These are phyloP conservation scores for Gadus macrocephalus DNA, from an alignment of 2,113 vertebrate genomes.

Conservation along the genomic window DNA sequence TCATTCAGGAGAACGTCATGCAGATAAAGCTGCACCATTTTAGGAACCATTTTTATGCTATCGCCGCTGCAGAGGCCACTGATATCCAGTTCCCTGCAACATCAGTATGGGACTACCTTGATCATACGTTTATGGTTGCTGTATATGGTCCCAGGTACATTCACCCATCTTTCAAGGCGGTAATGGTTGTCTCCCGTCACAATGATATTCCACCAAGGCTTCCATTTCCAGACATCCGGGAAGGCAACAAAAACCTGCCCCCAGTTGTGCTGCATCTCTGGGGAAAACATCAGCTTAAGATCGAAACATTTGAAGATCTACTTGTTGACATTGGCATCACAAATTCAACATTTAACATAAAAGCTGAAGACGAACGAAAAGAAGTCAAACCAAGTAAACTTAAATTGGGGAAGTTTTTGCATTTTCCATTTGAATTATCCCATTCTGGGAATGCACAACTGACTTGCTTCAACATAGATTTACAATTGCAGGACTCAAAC, in stretches of 20 bases:
- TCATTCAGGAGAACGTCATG: slow-evolving; percentile 80
- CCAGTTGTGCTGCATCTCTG: slow-evolving; percentile 91
- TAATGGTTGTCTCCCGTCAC: slow-evolving; percentile 84
- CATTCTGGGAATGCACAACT: slow-evolving; percentile 69
- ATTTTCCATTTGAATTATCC: slow-evolving; percentile 73
- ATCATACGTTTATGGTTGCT: slow-evolving; percentile 81
- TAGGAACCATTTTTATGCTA: slow-evolving; percentile 81
- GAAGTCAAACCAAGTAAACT: slow-evolving; percentile 78
- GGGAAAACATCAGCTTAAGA: slow-evolving; percentile 83
- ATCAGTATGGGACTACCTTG: slow-evolving; percentile 77
- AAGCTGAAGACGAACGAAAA: slow-evolving; percentile 73
- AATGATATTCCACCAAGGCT: slow-evolving; percentile 83
- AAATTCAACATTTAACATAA: slow-evolving; percentile 80
- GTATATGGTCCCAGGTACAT: slow-evolving; percentile 92
- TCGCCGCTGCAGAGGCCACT: slow-evolving; percentile 77
- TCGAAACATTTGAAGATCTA: slow-evolving; percentile 78
- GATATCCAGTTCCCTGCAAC: slow-evolving; percentile 73
- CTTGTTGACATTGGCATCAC: slow-evolving; percentile 70
- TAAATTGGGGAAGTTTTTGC: slow-evolving; percentile 77
- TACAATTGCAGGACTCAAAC: slow-evolving; percentile 72
- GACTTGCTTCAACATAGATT: slow-evolving; percentile 76
- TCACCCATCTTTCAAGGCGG: slow-evolving; percentile 86
- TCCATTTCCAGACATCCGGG: slow-evolving; percentile 80
- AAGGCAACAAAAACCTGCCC: slow-evolving; percentile 76
- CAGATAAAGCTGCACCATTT: slow-evolving; percentile 83